These are phyloP conservation scores for Drosophila infuscata DNA, from an alignment of 2,888 invertebrate species.

Conservation along the genomic window DNA sequence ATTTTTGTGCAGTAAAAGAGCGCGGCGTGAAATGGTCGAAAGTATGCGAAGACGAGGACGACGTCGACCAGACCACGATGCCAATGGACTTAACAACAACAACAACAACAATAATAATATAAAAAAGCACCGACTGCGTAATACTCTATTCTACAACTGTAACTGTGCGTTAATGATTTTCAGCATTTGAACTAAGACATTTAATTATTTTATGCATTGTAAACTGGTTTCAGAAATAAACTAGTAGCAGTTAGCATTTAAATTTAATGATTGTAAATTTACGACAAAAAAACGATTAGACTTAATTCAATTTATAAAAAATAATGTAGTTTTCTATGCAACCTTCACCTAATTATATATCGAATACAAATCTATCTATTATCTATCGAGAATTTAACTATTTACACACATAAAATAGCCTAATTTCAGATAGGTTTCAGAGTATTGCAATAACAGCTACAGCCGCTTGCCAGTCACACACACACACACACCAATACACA, in stretches of 20 bases:
- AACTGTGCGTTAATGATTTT: background rate
- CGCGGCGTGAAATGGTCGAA: constrained; percentile 65
- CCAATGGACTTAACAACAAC: constrained; percentile 33
- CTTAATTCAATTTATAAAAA: background rate
- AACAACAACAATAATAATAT: constrained; percentile 8
- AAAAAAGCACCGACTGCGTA: background rate
- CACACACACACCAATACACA: constrained; percentile 28
- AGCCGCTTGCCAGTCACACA: constrained; percentile 67
- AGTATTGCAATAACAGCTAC: constrained; percentile 20
- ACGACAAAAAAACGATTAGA: background rate
- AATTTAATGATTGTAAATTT: background rate
- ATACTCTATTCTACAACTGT: background rate
- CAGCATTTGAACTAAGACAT: background rate
- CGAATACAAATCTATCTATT: background rate
- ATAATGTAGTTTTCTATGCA: background rate
- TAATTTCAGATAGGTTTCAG: background rate
- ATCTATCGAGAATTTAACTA: background rate
- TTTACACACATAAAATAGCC: background rate
- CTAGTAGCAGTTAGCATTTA: background rate
- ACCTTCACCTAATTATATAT: background rate
- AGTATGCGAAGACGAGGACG: constrained; percentile 41
- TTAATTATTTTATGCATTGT: background rate
- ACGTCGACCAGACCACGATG: constrained; percentile 14
- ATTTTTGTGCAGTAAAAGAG: constrained; percentile 58
- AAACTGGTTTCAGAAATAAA: background rate